Evolutionary conservation across 1,140 invertebrate genomes (phyloP).

Genomic region (Ectropis grisescens): DNA sequence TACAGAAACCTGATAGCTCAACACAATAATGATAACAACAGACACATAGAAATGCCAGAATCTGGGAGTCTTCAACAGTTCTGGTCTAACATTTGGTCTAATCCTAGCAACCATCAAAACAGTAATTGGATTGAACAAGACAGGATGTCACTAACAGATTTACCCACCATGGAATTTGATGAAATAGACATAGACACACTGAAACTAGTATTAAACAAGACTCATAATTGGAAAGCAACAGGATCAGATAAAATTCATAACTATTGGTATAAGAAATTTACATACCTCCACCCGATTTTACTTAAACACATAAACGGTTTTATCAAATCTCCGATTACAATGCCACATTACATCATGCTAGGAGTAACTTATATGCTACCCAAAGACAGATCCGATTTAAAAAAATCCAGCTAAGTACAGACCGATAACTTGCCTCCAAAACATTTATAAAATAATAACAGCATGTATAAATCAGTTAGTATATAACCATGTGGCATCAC

Average conservation of each 20-base stretch:
- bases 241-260: slow-evolving; percentile 16
- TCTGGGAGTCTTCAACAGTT: not conserved
- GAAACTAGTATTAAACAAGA: not conserved
- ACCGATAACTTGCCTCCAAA: slow-evolving; percentile 13
- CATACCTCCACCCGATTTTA: slow-evolving; percentile 6
- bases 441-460: slow-evolving; percentile 12
- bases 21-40: not conserved
- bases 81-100: not conserved
- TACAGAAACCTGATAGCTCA: slow-evolving; percentile 10
- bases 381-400: slow-evolving; percentile 5
- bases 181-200: not conserved
- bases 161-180: not conserved
- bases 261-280: slow-evolving; percentile 14
- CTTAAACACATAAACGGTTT: slow-evolving; percentile 9
- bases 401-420: slow-evolving; percentile 10
- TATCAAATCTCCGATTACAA: slow-evolving; percentile 7
- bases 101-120: not conserved
- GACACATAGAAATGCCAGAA: not conserved
- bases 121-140: not conserved
- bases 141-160: not conserved
- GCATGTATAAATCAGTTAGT: slow-evolving; percentile 7
- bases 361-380: slow-evolving; percentile 11
- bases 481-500: slow-evolving; percentile 2
- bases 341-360: slow-evolving; percentile 8
- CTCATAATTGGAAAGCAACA: slow-evolving; percentile 14